These are phyloP conservation scores for Pentalonia nigronervosa DNA, from an alignment of 1,140 invertebrate species.

Conservation along the genomic window DNA sequence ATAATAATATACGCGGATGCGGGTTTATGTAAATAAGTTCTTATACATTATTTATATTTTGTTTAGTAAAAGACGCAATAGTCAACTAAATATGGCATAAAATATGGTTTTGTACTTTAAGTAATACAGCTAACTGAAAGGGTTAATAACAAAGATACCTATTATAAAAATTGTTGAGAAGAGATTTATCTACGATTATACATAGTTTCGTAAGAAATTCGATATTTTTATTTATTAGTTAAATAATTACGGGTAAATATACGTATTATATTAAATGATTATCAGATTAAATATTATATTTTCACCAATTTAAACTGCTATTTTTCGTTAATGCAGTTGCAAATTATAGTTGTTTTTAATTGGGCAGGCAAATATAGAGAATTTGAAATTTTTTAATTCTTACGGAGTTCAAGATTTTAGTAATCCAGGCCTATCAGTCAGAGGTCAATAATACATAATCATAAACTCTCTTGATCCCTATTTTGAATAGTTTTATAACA, in stretches of 20 bases:
- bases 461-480: background rate
- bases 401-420: background rate
- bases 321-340: background rate
- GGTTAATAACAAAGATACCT: no score
- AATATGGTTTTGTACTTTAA: no score
- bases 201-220: no score
- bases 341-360: background rate
- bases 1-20: background rate
- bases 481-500: constrained; percentile 2
- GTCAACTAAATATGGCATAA: no score
- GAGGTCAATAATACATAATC: background rate
- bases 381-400: background rate
- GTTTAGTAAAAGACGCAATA: background rate
- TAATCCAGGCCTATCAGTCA: no score
- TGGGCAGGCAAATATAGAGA: background rate
- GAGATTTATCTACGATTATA: no score
- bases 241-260: background rate
- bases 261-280: background rate
- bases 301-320: background rate
- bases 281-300: background rate
- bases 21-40: background rate
- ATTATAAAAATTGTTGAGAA: no score
- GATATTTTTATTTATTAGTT: no score
- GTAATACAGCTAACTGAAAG: no score
- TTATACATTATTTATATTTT: background rate